Percentiles rank a stretch among this genome's conserved stretches.
Conservation (phyloP, 2,113 vertebrate species). For the Rhegmatorhina hoffmannsi region DNA sequence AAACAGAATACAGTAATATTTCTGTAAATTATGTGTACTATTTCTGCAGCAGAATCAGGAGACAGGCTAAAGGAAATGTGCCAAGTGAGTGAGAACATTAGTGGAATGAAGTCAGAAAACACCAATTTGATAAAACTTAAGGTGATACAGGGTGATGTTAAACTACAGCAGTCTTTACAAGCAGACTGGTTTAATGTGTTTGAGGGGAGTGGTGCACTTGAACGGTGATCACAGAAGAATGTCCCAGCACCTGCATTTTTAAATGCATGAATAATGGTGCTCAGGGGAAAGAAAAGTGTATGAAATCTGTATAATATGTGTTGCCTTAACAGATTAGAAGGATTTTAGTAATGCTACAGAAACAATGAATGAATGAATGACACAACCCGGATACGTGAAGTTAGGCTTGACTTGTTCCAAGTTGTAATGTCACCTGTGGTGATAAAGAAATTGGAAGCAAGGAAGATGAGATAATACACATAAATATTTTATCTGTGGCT, state of each 20-base stretch:
- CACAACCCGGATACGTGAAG: neutral
- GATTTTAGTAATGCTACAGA: neutral
- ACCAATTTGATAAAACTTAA: neutral
- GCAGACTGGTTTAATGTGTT: neutral
- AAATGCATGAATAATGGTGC: neutral
- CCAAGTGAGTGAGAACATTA: neutral
- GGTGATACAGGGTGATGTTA: neutral
- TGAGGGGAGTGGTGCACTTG: neutral
- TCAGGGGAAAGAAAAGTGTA: neutral
- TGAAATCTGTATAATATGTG: neutral
- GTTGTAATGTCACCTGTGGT: neutral
- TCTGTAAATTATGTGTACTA: neutral
- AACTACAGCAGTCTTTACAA: neutral
- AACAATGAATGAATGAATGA: neutral
- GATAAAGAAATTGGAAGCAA: neutral
- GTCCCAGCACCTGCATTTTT: conserved; percentile 31
- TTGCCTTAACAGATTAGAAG: neutral
- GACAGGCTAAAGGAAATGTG: neutral
- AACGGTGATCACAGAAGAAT: neutral
- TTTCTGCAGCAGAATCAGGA: neutral
- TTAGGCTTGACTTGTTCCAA: neutral
- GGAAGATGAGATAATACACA: neutral
- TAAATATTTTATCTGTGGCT: neutral
- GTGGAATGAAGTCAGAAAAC: neutral
- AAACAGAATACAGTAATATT: neutral